Conservation (phyloP, 1,140 invertebrate species). For the Gyrodactylus bullatarudis region DNA sequence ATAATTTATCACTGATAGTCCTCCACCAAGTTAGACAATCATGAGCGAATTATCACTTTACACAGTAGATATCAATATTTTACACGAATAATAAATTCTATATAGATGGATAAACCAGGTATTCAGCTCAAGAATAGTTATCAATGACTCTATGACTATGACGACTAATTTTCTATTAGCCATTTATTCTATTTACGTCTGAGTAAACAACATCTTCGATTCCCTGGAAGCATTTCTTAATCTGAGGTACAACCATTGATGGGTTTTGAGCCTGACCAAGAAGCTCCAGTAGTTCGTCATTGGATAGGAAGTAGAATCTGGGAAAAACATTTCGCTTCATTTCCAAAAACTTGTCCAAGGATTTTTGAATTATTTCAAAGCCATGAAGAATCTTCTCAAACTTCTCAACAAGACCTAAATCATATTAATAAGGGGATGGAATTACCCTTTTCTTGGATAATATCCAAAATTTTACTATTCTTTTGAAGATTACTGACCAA, state of each 20-base stretch:
- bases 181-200: conserved; percentile 12
- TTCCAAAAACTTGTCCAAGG: conserved; percentile 21
- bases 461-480: neutral
- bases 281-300: conserved; percentile 21
- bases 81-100: too few relatives aligned
- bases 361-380: conserved; percentile 21
- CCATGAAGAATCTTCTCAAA: conserved; percentile 19
- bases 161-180: neutral
- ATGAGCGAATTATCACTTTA: too few relatives aligned
- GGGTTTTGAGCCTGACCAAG: conserved; percentile 21
- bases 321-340: conserved; percentile 21
- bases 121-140: too few relatives aligned
- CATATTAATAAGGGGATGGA: neutral
- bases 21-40: too few relatives aligned
- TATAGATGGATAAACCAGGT: too few relatives aligned
- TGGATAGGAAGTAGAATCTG: conserved; percentile 22
- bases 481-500: neutral
- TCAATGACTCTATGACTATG: neutral
- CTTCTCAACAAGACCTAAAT: conserved; percentile 15
- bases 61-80: too few relatives aligned
- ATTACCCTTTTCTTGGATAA: neutral
- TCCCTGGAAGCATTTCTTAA: conserved; percentile 22
- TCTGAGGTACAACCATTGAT: conserved; percentile 17
- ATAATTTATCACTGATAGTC: too few relatives aligned
- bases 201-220: conserved; percentile 18